Evolutionary conservation across 2,888 invertebrate species (phyloP), one percentile per base, ranked within the genome.

Genomic region (Gandaritis pyraliata): DNA sequence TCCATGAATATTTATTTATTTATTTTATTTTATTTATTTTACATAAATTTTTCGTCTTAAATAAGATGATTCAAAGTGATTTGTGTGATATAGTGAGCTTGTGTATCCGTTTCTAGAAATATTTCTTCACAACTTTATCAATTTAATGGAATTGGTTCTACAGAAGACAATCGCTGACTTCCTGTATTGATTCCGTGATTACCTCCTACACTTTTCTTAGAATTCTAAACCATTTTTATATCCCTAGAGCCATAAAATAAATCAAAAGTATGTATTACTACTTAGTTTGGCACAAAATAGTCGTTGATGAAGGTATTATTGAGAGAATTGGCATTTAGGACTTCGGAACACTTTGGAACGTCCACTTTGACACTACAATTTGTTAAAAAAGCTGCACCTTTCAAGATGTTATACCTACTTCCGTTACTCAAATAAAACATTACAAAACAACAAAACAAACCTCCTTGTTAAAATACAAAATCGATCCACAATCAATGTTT

Each of bases 401-500:
- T 43, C 10, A 43, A 16, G 48, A 38, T 48, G 12, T 48, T 29
- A n/a, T 47, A 13, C 13, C 15, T 23, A 43, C 55, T 61, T 50
- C 58, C 63, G 55, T 64, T 56, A 55, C 56, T 49, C 39, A 54
- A 57, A 57, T 51, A 52, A 51, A 53, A 57, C 11, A 52, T 6
- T n/a, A n/a, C n/a, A 30, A 47, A 51, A 29, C 51, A 50, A 55
- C 56, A 30, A 64, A 59, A 56, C 52, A 50, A 55, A 61, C 59
- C 47, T n/a, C 36, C 57, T 65, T 41, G 58, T 65, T 53, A n/a
- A n/a, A n/a, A n/a, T n/a, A 55, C 41, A 51, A 54, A 53, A 65
- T 65, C 59, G 49, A 57, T 65, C 39, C 49, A 56, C 39, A 62
- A 62, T 62, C 61, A 47, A 59, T 62, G 61, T 61, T 65, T 59